Evolutionary conservation across 2,888 invertebrate genomes (phyloP), one percentile per base, ranked within the genome.

Genomic region (Doris montereyensis): DNA sequence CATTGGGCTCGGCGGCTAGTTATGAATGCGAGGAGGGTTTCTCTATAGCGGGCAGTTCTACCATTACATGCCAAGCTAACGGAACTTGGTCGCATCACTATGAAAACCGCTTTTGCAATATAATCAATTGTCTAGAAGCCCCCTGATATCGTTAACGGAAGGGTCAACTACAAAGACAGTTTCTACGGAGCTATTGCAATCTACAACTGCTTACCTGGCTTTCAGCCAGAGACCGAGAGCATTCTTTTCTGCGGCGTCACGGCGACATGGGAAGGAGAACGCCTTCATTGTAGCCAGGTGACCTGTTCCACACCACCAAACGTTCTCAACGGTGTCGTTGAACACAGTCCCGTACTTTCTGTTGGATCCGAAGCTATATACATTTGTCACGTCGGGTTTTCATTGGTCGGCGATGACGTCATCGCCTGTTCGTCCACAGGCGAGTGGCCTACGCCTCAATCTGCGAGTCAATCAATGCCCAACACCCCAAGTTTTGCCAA

Each of bases 401-500:
- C 70, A 2, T 77, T 87, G 26, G 65, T 77, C 26, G 89, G 88
- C 8, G 52, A 79, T 1, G 24, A 82, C 13, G 71, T 68, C 0
- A 82, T 87, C 52, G 83, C 79, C 2, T 91, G 91, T 76, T 79
- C 85, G 2, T 85, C 84, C 1, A 83, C 83, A 68, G 89, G 89
- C 0, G 68, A 57, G 1, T 91, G 91, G 91, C 84, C 86, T 35
- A 78, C 76, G 13, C 73, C 82, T 1, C 82, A 83, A 58, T 88
- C 90, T 2, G 62, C 81, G 0, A 91, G 91, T 81, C 83, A 81
- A 26, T 78, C 82, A 10, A 84, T 90, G n/a, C n/a, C n/a, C n/a
- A n/a, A n/a, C n/a, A 65, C 76, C 2, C 71, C 76, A 34, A 62
- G 58, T 8, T 62, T 79, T 5, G 32, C 71, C n/a, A 70, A 76